A percentile compares a stretch with the other conserved stretches of the same genome.
Evolutionary conservation across 2,888 invertebrate genomes (phyloP).

Genomic region (Drosophila mayaguana): DNA sequence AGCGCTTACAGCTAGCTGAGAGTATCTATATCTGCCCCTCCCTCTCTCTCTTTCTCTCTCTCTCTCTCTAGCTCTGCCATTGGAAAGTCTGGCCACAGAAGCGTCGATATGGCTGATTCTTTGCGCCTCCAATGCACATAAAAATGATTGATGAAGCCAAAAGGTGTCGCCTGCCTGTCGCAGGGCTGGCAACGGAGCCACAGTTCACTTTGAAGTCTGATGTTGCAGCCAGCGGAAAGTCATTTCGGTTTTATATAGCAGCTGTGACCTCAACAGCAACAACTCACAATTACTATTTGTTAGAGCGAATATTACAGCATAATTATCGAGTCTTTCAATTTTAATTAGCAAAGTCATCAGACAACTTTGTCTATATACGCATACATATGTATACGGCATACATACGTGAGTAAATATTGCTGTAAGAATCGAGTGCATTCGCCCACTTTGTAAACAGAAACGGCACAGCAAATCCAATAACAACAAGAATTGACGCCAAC

Average conservation of each 20-base stretch:
- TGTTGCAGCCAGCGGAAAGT: slow-evolving; percentile 20
- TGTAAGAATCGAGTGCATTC: slow-evolving; percentile 31
- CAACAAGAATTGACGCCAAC: slow-evolving; percentile 37
- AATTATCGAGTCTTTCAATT: slow-evolving; percentile 2
- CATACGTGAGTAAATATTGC: slow-evolving; percentile 6
- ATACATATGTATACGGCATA: no score
- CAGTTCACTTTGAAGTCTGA: slow-evolving; percentile 47
- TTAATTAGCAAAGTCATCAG: slow-evolving; percentile 30
- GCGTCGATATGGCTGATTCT: slow-evolving; percentile 40
- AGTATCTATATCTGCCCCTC: slow-evolving; percentile 3
- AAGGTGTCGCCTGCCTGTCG: slow-evolving; percentile 53
- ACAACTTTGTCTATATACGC: neutral
- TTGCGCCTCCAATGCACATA: slow-evolving; percentile 29
- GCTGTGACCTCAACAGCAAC: neutral
- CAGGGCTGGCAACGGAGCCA: neutral
- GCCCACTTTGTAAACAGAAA: slow-evolving; percentile 43
- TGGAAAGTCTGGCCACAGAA: slow-evolving; percentile 32
- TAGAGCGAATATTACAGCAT: neutral
- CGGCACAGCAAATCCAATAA: slow-evolving; percentile 6
- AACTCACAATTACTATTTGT: neutral
- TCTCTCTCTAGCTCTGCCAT: neutral
- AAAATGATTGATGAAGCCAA: slow-evolving; percentile 68
- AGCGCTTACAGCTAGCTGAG: slow-evolving; percentile 51
- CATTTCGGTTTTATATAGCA: neutral
- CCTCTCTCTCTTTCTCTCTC: no score